These are phyloP conservation scores for Aphidius ervi DNA, from an alignment of 1,140 invertebrate species.

Conservation along the genomic window DNA sequence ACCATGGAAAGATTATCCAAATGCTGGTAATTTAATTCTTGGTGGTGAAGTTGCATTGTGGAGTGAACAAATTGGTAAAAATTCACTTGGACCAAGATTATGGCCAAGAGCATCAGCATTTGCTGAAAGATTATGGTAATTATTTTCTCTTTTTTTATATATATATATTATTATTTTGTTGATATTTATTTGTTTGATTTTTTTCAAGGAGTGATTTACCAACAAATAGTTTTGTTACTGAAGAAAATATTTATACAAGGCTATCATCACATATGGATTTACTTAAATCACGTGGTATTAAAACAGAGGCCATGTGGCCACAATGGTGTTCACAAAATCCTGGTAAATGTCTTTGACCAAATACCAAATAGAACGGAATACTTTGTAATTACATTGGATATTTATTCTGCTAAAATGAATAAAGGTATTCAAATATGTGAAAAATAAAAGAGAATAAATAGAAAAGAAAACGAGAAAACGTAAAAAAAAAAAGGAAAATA, in stretches of 20 bases:
- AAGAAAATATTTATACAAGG: constrained; percentile 63
- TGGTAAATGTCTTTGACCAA: constrained; percentile 63
- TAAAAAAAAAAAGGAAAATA: too few species aligned
- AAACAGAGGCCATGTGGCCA: constrained; percentile 68
- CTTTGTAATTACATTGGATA: background rate
- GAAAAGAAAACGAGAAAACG: too few species aligned
- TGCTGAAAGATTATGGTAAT: constrained; percentile 60
- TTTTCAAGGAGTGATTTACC: constrained; percentile 44
- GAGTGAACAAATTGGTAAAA: constrained; percentile 64
- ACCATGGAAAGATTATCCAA: constrained; percentile 61
- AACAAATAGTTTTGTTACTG: constrained; percentile 43
- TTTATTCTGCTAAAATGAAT: constrained; percentile 10
- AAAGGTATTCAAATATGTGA: background rate
- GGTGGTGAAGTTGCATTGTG: constrained; percentile 70
- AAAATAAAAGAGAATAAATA: too few species aligned
- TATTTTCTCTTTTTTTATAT: constrained; percentile 5
- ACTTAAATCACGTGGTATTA: constrained; percentile 59
- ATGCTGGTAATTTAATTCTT: constrained; percentile 51
- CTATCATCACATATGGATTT: constrained; percentile 63
- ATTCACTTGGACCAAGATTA: constrained; percentile 61
- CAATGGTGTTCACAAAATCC: constrained; percentile 72
- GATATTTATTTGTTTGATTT: constrained; percentile 2
- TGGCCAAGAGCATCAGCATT: constrained; percentile 68
- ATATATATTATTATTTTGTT: background rate
- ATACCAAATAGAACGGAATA: constrained; percentile 22